Conservation (phyloP, 2,113 vertebrate genomes). For the Gobius niger region DNA sequence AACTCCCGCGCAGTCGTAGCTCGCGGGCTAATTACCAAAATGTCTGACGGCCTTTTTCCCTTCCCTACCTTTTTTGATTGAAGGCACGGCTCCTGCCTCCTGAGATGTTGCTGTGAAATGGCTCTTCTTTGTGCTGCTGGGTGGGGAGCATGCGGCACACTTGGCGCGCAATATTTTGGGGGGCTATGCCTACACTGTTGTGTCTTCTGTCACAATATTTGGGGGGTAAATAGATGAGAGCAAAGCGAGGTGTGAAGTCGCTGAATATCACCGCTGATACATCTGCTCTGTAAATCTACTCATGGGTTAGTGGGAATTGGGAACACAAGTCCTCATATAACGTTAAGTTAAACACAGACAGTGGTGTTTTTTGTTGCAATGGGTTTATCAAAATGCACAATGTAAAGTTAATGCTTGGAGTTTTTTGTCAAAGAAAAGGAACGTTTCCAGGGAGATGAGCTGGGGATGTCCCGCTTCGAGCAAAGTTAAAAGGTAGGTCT, state of each 20-base stretch:
- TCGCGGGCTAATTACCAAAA: conserved; percentile 65
- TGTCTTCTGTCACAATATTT: conserved; percentile 78
- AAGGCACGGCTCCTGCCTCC: conserved; percentile 61
- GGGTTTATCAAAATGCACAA: no score
- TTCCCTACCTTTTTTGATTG: conserved; percentile 53
- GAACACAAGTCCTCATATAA: conserved; percentile 59
- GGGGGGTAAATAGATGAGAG: conserved; percentile 72
- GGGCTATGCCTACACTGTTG: conserved; percentile 51
- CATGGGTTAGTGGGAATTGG: conserved; percentile 63
- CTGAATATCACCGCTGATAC: conserved; percentile 53
- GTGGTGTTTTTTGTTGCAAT: no score
- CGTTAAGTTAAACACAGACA: no score
- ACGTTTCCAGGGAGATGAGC: no score
- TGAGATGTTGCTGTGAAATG: conserved; percentile 33
- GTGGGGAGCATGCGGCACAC: conserved; percentile 24
- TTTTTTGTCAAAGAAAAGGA: no score
- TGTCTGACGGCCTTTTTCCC: conserved; percentile 52
- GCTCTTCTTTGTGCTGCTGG: conserved; percentile 51
- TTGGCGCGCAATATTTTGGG: conserved; percentile 38
- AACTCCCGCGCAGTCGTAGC: conserved; percentile 59
- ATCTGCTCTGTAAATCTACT: conserved; percentile 34
- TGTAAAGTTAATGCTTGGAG: no score
- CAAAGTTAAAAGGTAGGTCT: no score
- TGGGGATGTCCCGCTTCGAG: no score
- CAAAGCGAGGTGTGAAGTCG: conserved; percentile 72